A percentile compares a stretch with the other conserved stretches of the same genome.
phyloP scores from a whole-genome alignment of 2,888 invertebrate genomes.

The Adelphocoris suturalis region DNA sequence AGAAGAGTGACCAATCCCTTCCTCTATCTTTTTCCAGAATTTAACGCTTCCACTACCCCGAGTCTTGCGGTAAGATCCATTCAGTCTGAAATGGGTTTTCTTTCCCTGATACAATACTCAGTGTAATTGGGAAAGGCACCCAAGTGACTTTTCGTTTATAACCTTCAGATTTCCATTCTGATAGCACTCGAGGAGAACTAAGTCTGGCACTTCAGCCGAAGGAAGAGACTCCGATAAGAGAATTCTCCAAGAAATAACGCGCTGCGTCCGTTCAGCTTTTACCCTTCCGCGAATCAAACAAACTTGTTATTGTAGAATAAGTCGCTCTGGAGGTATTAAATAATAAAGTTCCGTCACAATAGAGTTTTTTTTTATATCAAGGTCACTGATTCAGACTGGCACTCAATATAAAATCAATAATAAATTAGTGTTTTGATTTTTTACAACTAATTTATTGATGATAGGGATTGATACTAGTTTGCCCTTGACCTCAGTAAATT shows the following conservation, averaged over 20 bases:
- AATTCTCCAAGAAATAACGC: slow-evolving; percentile 36
- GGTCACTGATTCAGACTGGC: no score
- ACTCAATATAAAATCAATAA: no score
- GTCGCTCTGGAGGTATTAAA: neutral
- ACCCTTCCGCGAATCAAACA: neutral
- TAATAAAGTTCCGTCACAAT: neutral
- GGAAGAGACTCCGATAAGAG: slow-evolving; percentile 16
- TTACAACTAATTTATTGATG: no score
- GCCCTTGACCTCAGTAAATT: no score
- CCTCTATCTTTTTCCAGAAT: neutral
- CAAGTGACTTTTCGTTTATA: slow-evolving; percentile 61
- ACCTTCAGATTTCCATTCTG: slow-evolving; percentile 53
- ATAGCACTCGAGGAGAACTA: slow-evolving; percentile 52
- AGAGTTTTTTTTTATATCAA: no score
- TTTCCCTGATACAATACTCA: slow-evolving; percentile 33
- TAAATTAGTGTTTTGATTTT: no score
- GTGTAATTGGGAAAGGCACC: slow-evolving; percentile 56
- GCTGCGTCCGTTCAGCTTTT: neutral
- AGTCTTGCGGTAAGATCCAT: slow-evolving; percentile 24
- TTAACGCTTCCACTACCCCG: slow-evolving; percentile 6
- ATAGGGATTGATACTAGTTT: no score
- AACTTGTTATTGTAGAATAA: neutral
- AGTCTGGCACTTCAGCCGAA: slow-evolving; percentile 28
- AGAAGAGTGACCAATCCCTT: neutral
- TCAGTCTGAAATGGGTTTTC: slow-evolving; percentile 46